Conservation (phyloP, 35 echinoderm and acorn worm genomes). For the Apostichopus parvimensis region DNA sequence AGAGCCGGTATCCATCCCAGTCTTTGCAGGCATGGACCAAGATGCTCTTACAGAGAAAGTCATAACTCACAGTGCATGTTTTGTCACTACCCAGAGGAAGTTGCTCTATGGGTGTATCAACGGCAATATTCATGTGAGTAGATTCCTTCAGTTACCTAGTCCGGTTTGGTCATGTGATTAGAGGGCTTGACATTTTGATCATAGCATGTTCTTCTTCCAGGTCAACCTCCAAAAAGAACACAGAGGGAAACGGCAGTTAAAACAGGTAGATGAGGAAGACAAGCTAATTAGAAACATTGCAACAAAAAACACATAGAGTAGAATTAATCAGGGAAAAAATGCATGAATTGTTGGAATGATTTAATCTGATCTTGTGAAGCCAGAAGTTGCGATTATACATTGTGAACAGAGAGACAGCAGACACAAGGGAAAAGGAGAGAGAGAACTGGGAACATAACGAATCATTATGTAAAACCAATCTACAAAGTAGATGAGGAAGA, state of each 20-base stretch:
- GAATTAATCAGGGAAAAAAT: not conserved
- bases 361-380: not conserved
- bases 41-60: conserved; percentile 59
- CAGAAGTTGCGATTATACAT: no score
- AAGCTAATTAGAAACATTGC: not conserved
- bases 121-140: conserved; percentile 70
- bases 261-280: no score
- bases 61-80: conserved; percentile 73
- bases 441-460: not conserved
- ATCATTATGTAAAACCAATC: no score
- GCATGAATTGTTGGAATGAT: not conserved
- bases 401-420: no score
- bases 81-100: conserved; percentile 73
- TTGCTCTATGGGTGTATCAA: conserved; percentile 78
- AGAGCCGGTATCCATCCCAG: conserved; percentile 58
- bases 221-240: no score
- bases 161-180: no score
- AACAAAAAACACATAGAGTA: not conserved
- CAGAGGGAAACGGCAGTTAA: no score
- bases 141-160: not conserved
- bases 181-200: no score
- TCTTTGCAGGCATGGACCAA: conserved; percentile 47
- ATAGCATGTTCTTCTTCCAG: no score
- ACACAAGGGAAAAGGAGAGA: not conserved
- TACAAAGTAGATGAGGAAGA: no score